phyloP scores from a whole-genome alignment of 1,140 invertebrate genomes.

The Nixonia krombeini region DNA sequence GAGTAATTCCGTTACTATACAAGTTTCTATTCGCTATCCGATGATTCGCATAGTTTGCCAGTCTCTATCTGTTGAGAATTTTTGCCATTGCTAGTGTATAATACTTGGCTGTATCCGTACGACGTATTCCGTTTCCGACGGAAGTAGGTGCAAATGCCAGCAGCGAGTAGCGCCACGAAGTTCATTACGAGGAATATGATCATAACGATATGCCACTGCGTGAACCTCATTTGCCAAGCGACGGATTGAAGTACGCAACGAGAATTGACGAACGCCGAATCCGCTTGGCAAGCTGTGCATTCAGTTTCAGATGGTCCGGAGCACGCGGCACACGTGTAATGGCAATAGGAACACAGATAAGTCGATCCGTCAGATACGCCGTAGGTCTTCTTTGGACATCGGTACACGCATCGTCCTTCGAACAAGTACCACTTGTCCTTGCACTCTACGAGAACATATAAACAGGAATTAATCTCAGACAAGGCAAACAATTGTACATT shows the following conservation, averaged over 20 bases:
- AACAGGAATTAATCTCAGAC: too few species aligned
- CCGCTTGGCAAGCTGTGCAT: constrained; percentile 53
- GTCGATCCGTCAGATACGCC: constrained; percentile 27
- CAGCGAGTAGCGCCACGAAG: constrained; percentile 27
- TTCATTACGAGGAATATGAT: constrained; percentile 43
- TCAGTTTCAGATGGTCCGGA: constrained; percentile 52
- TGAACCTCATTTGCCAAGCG: constrained; percentile 49
- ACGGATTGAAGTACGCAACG: constrained; percentile 54
- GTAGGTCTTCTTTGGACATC: constrained; percentile 50
- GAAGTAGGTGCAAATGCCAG: constrained; percentile 31
- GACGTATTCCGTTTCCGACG: neutral
- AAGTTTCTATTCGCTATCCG: constrained; percentile 33
- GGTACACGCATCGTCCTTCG: constrained; percentile 28
- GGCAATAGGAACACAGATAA: constrained; percentile 51
- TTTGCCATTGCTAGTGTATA: constrained; percentile 25
- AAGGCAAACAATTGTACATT: too few species aligned
- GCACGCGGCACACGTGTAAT: constrained; percentile 55
- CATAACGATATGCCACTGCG: constrained; percentile 52
- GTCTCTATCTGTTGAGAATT: constrained; percentile 10
- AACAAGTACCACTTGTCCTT: constrained; percentile 36
- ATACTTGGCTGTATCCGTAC: constrained; percentile 31
- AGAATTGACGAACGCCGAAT: constrained; percentile 43
- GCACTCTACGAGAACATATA: too few species aligned
- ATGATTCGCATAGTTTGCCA: constrained; percentile 17
- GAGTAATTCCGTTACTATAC: too few species aligned